phyloP scores from a whole-genome alignment of 2,797 vertebrate species.

The Siniperca scherzeri region DNA sequence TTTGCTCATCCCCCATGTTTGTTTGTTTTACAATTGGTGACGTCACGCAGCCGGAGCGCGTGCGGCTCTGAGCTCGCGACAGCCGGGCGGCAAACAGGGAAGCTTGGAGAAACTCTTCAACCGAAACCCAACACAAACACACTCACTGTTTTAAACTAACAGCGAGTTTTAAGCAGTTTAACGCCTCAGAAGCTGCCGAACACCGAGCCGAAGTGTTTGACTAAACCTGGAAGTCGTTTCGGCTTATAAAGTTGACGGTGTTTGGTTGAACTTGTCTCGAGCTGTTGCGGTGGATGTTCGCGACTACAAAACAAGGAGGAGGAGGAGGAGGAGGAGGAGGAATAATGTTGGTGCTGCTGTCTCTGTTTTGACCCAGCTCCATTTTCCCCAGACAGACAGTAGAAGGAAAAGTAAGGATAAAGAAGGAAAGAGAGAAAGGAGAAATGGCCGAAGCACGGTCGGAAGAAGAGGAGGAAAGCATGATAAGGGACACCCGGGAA shows the following conservation, averaged over 20 bases:
- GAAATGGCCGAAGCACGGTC: conserved; percentile 80
- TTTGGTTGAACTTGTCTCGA: conserved; percentile 46
- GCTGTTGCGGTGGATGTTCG: conserved; percentile 32
- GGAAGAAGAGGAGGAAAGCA: conserved; percentile 75
- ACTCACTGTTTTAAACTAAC: rapidly evolving
- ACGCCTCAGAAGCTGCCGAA: rapidly evolving
- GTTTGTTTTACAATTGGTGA: conserved; percentile 38
- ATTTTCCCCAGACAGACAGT: neutral
- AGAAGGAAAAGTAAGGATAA: neutral
- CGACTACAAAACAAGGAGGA: conserved; percentile 20
- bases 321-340: neutral
- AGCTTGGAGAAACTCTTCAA: conserved; percentile 21
- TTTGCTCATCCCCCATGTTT: neutral
- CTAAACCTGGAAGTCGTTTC: neutral
- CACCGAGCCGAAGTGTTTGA: rapidly evolving
- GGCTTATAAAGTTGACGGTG: conserved; percentile 23
- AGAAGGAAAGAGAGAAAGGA: neutral
- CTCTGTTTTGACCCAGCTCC: conserved; percentile 43
- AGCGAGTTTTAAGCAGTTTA: rapidly evolving
- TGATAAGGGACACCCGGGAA: conserved; percentile 67
- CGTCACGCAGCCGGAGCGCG: conserved; percentile 63
- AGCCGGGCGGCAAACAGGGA: conserved; percentile 14
- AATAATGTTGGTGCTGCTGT: neutral
- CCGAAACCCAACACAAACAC: conserved; percentile 5
- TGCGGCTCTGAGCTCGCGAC: conserved; percentile 51